Evolutionary conservation across 1,140 invertebrate genomes (phyloP), one percentile per base, ranked within the genome.

Genomic region (Ectropis grisescens): DNA sequence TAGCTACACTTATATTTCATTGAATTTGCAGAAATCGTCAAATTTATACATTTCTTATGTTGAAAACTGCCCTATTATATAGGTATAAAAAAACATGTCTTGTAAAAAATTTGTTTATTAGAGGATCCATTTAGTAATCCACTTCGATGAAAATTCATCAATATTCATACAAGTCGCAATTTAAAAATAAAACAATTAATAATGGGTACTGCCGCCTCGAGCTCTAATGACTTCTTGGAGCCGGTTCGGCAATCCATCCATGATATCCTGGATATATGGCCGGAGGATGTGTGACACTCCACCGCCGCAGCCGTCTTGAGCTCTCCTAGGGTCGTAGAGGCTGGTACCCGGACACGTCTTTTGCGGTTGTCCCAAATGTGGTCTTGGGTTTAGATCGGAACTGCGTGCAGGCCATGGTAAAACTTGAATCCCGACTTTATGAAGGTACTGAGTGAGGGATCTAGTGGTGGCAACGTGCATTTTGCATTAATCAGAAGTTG

Each of bases 201-300:
- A 37, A 34, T 16, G 32, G 12, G 13, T 47, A 12, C 37, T 41
- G 11, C 31, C 31, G 14, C 36, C 31, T 34, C 34, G 13, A 13
- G 41, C 37, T 12, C 27, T 49, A 4, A 45, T 37, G 25, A 41
- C 37, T 37, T 49, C 37, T 22, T 41, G 30, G 6, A 45, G 35
- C 23, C 30, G 13, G 23, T 37, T 33, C 29, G 37, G 27, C 5
- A 45, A 24, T 28, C 44, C 34, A 43, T 47, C 48, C 33, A 47
- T 40, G 25, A 47, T 35, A 26, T 52, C 33, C 11, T 52, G 37
- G 13, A 51, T 51, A 23, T 51, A 39, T n/a, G 27, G 37, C 19
- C 47, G 43, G 1, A 34, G 41, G 15, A 50, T 50, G 29, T 41
- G 11, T 41, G 31, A 37, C 47, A 45, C 29, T 50, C 41, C 19